These are phyloP conservation scores for Ditylenchus dipsaci DNA, from an alignment of 1,140 invertebrate genomes.

Conservation along the genomic window DNA sequence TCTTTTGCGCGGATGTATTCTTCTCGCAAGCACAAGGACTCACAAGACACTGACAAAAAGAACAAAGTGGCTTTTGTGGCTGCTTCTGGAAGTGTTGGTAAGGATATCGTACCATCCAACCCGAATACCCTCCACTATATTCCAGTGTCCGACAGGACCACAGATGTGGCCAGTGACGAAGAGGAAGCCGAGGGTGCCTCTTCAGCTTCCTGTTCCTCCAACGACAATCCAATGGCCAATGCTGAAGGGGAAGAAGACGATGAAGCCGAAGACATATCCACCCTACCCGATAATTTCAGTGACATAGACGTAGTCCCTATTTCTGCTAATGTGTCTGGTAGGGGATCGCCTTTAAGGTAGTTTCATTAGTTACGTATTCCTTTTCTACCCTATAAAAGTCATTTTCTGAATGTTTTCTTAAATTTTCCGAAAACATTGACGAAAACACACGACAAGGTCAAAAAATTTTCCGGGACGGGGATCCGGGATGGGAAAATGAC, in stretches of 20 bases:
- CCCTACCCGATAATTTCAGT: slow-evolving; percentile 66
- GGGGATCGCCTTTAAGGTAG: slow-evolving; percentile 67
- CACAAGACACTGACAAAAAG: slow-evolving; percentile 20
- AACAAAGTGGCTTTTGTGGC: slow-evolving; percentile 53
- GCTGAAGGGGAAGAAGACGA: slow-evolving; percentile 19
- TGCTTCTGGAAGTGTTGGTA: slow-evolving; percentile 44
- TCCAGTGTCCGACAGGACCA: slow-evolving; percentile 51
- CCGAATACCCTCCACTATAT: not conserved
- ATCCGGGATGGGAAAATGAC: too few species aligned
- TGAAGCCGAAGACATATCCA: slow-evolving; percentile 68
- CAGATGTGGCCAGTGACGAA: slow-evolving; percentile 45
- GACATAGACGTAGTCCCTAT: slow-evolving; percentile 86
- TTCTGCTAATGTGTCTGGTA: slow-evolving; percentile 76
- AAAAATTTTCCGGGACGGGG: too few species aligned
- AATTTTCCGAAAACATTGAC: too few species aligned
- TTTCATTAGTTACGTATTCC: too few species aligned
- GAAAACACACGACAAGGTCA: too few species aligned
- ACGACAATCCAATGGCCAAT: slow-evolving; percentile 32
- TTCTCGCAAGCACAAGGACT: slow-evolving; percentile 30
- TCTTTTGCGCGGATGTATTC: slow-evolving; percentile 6
- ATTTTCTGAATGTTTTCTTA: too few species aligned
- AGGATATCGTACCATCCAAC: too few species aligned
- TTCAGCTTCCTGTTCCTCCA: slow-evolving; percentile 34
- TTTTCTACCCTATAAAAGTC: too few species aligned
- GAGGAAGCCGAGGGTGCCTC: slow-evolving; percentile 46